Evolutionary conservation across 1,140 invertebrate genomes (phyloP).

Genomic region (Sarcophaga peregrina): DNA sequence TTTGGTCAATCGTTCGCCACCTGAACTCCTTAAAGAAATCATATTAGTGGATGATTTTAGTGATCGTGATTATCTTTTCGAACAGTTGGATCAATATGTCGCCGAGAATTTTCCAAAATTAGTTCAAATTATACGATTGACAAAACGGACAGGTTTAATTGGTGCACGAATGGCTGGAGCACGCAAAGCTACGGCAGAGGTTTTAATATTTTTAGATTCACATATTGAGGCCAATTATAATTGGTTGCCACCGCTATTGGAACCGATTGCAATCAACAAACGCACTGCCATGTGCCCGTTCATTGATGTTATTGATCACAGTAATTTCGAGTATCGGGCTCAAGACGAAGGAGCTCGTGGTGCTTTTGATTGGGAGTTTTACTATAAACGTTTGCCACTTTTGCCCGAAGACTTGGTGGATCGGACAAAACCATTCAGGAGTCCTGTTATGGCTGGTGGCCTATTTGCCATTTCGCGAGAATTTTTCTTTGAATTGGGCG

Average conservation of each 20-base stretch:
- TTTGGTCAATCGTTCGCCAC: slow-evolving; percentile 85
- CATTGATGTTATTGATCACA: slow-evolving; percentile 94
- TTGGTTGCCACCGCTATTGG: slow-evolving; percentile 93
- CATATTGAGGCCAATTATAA: slow-evolving; percentile 95
- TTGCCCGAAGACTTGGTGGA: slow-evolving; percentile 82
- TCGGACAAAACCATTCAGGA: slow-evolving; percentile 90
- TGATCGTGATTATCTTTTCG: slow-evolving; percentile 78
- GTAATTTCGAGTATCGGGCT: slow-evolving; percentile 91
- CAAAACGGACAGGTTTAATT: slow-evolving; percentile 85
- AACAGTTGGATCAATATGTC: slow-evolving; percentile 82
- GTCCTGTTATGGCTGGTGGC: slow-evolving; percentile 94
- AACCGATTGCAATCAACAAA: slow-evolving; percentile 88
- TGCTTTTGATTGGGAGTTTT: slow-evolving; percentile 97
- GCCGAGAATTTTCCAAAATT: slow-evolving; percentile 75
- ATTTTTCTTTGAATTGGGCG: slow-evolving; percentile 96
- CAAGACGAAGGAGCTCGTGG: slow-evolving; percentile 95
- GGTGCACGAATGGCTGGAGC: slow-evolving; percentile 89
- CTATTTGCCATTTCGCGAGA: slow-evolving; percentile 90
- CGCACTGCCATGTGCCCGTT: slow-evolving; percentile 94
- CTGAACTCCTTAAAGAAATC: slow-evolving; percentile 86
- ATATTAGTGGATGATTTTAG: slow-evolving; percentile 94
- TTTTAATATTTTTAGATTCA: slow-evolving; percentile 93
- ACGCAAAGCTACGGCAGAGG: slow-evolving; percentile 81
- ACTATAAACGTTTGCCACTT: slow-evolving; percentile 92
- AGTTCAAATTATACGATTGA: slow-evolving; percentile 80